Evolutionary conservation across 2,888 invertebrate genomes (phyloP).

Genomic region (Bursaphelenchus okinawaensis): DNA sequence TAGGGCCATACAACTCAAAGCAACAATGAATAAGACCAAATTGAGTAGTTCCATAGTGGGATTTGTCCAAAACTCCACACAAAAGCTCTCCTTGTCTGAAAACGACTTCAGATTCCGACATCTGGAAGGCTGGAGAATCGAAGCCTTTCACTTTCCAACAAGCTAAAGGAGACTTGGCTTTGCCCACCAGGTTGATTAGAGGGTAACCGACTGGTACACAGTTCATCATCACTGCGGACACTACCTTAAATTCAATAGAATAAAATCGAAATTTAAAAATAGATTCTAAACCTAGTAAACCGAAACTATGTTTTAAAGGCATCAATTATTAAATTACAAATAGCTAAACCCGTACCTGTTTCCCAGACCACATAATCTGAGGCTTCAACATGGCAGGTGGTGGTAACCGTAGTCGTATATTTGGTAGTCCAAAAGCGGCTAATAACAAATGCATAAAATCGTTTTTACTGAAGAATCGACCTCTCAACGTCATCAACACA

Average conservation of each 20-base stretch:
- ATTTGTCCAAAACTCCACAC: constrained; percentile 87
- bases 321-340: constrained; percentile 5
- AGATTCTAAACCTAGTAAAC: not conserved
- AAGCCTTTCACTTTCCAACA: constrained; percentile 51
- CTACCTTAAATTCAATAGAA: constrained; percentile 61
- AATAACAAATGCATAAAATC: constrained; percentile 88
- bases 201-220: constrained; percentile 71
- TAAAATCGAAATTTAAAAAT: not conserved
- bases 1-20: constrained; percentile 89
- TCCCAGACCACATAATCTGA: constrained; percentile 81
- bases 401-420: constrained; percentile 53
- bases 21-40: constrained; percentile 89
- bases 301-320: not conserved
- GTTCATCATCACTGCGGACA: constrained; percentile 83
- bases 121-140: constrained; percentile 56
- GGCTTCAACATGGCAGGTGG: constrained; percentile 89
- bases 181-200: constrained; percentile 69
- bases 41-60: constrained; percentile 88
- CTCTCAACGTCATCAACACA: constrained; percentile 79
- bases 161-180: constrained; percentile 69
- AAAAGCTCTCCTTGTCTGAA: constrained; percentile 73
- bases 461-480: constrained; percentile 74
- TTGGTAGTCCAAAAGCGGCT: constrained; percentile 68
- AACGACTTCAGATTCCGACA: constrained; percentile 87
- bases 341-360: constrained; percentile 67